Conservation (phyloP, 1,140 invertebrate genomes). For the Bombus difficillimus region DNA sequence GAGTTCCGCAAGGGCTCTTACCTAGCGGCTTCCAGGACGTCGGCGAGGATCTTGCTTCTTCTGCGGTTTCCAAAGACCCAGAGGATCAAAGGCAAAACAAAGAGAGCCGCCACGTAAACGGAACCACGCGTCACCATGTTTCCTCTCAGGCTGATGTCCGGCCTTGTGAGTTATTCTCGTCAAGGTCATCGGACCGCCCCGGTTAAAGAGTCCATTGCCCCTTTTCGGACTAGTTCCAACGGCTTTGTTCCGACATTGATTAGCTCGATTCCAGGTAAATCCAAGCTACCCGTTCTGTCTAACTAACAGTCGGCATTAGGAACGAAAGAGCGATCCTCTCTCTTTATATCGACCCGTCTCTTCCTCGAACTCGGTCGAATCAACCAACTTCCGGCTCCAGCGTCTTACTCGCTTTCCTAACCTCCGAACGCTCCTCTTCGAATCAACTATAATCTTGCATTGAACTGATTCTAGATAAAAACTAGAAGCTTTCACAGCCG, state of each 20-base stretch:
- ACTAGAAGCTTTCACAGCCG: no score
- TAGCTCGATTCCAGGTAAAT: not conserved
- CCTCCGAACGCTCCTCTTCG: not conserved
- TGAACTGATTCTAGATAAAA: no score
- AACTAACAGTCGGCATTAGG: not conserved
- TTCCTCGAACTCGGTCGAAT: not conserved
- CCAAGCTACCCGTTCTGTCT: not conserved
- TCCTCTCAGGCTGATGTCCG: conserved; percentile 25
- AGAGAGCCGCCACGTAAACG: conserved; percentile 60
- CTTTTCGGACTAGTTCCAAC: not conserved
- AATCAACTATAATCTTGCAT: no score
- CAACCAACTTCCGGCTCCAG: not conserved
- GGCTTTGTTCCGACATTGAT: not conserved
- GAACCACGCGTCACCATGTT: conserved; percentile 60
- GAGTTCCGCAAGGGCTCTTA: conserved; percentile 27
- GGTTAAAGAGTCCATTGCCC: not conserved
- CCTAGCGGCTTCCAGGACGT: conserved; percentile 53
- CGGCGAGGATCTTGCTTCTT: conserved; percentile 42
- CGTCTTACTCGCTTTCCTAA: not conserved
- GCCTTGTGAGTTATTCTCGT: conserved; percentile 63
- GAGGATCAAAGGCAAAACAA: conserved; percentile 63
- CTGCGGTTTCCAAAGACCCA: conserved; percentile 56
- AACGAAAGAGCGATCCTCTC: not conserved
- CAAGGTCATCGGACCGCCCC: conserved; percentile 51
- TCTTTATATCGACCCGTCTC: not conserved